Base-by-base conservation (phyloP, 2,888 invertebrate species). In the Muschampia staudingeri region DNA sequence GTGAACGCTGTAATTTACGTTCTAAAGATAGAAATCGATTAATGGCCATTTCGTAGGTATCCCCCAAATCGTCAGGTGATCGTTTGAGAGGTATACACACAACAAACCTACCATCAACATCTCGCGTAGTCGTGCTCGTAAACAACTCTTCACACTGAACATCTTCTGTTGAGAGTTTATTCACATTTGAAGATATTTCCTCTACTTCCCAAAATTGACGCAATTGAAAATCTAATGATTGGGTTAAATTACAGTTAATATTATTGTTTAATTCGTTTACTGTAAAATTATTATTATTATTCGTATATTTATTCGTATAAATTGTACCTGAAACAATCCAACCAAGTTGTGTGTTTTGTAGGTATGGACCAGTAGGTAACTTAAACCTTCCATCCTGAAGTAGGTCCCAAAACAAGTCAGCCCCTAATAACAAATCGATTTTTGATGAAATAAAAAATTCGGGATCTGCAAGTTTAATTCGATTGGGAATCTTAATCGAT, bases 321-420 rank as follows among this genome's bases (percentile, higher is more conserved):
- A 44, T 7, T 11, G 56, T 5, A 56, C 85, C 87, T 11, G 86
- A 82, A 30, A 86, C 77, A 6, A 85, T 70, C 87, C 87, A 87
- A 16, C 86, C 87, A 25, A 87, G 78, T 73, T 80, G 84, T 12
- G 85, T 76, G 25, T 84, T 84, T 73, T 85, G 86, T 69, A 87
- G 48, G 37, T 71, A 85, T 2, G 86, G 86, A 14, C 86, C 86
- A 48, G 65, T 82, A 75, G 30, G 52, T 69, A 86, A 76, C 11
- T 83, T 81, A 44, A 69, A 85, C 82, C 70, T 48, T 56, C 80
- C 85, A 16, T 80, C 76, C 12, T 67, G n/a, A 80, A 87, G 78
- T n/a, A 87, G 67, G 8, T 82, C 82, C 85, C 86, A 86, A 61
- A 87, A 87, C 65, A 75, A 78, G 69, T 85, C 87, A 25, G 83